These are phyloP conservation scores for Lepidurus arcticus DNA, from an alignment of 1,140 invertebrate genomes.

Conservation along the genomic window DNA sequence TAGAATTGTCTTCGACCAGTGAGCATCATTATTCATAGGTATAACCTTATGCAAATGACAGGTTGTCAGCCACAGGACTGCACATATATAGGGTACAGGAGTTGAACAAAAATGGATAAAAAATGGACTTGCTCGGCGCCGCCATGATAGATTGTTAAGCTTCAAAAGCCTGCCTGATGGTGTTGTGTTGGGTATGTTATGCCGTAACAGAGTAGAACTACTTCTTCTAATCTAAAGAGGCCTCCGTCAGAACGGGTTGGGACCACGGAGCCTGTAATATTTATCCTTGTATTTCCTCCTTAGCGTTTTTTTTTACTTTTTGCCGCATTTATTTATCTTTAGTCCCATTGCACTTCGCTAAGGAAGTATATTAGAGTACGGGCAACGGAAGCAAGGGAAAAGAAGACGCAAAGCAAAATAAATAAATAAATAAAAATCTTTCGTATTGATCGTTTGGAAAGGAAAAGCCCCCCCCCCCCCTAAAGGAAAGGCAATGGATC, in stretches of 20 bases:
- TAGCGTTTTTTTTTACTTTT: no score
- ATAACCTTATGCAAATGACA: constrained; percentile 4
- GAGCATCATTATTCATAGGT: not conserved
- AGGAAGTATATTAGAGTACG: not conserved
- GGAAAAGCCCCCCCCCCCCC: not conserved
- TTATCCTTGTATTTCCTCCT: no score
- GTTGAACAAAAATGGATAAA: not conserved
- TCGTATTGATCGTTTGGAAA: not conserved
- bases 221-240: no score
- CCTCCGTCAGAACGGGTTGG: no score
- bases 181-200: not conserved
- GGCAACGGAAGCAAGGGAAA: not conserved
- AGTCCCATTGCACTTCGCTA: not conserved
- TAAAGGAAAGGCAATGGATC: constrained; percentile 1
- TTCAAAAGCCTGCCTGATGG: not conserved
- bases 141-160: not conserved
- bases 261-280: no score
- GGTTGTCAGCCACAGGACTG: constrained; percentile 1
- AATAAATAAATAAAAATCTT: not conserved
- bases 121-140: not conserved
- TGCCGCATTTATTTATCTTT: not conserved
- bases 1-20: constrained; percentile 15
- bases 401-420: not conserved
- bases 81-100: not conserved
- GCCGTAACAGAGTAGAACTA: not conserved